These are phyloP conservation scores for Thalassophryne amazonica DNA, from an alignment of 2,797 vertebrate species.

Conservation along the genomic window DNA sequence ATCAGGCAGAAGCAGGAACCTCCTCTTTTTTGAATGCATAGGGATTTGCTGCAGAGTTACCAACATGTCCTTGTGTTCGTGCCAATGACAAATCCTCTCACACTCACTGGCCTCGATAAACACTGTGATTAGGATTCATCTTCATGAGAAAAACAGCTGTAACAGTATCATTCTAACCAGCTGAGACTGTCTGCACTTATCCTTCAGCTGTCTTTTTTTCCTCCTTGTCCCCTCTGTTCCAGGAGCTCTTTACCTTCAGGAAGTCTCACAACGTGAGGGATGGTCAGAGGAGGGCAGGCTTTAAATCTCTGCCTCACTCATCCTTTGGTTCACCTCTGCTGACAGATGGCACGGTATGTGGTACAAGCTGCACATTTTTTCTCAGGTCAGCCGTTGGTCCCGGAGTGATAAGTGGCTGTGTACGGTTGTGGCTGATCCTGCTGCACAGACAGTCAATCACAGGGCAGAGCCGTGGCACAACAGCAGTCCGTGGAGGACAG, in stretches of 20 bases:
- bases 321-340: conserved; percentile 50
- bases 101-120: conserved; percentile 19
- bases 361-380: conserved; percentile 49
- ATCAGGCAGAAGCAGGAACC: conserved; percentile 2
- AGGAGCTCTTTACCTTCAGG: conserved; percentile 21
- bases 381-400: conserved; percentile 55
- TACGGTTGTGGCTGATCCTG: conserved; percentile 43
- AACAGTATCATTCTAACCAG: not conserved
- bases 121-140: conserved; percentile 15
- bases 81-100: conserved; percentile 31
- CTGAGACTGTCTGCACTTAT: conserved; percentile 13
- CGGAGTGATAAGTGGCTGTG: conserved; percentile 59
- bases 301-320: conserved; percentile 62
- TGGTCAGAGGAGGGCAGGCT: conserved; percentile 39
- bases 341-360: conserved; percentile 62
- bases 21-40: conserved; percentile 5
- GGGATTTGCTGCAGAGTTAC: conserved; percentile 21
- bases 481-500: conserved; percentile 43
- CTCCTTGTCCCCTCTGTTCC: conserved; percentile 17
- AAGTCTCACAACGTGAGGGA: conserved; percentile 48
- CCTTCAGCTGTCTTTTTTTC: conserved; percentile 27
- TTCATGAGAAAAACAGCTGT: conserved; percentile 33
- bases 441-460: conserved; percentile 53
- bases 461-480: conserved; percentile 15
- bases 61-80: conserved; percentile 31